phyloP scores from a whole-genome alignment of 2,888 invertebrate species.

The Drosophila fulvimacula region DNA sequence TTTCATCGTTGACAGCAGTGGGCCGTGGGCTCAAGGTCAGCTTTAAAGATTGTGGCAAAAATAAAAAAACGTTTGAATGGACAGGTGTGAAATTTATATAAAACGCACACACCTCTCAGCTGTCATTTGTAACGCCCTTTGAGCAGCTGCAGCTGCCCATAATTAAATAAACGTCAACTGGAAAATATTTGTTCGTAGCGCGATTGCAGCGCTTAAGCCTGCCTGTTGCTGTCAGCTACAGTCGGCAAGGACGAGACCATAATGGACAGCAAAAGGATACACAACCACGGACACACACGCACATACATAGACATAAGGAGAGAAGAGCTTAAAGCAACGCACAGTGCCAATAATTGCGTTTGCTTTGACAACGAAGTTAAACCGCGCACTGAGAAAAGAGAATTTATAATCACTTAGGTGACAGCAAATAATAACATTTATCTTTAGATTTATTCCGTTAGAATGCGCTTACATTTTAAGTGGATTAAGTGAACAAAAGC shows the following conservation, averaged over 20 bases:
- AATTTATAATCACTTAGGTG: conserved; percentile 18
- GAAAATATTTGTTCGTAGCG: conserved; percentile 21
- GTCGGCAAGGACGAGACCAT: conserved; percentile 23
- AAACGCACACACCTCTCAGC: conserved; percentile 16
- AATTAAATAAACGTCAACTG: conserved; percentile 49
- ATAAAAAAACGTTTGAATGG: background rate
- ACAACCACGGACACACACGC: background rate
- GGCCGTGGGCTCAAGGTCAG: conserved; percentile 44
- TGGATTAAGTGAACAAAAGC: background rate
- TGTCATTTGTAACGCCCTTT: conserved; percentile 26
- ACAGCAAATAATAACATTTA: conserved; percentile 6
- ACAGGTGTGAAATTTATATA: conserved; percentile 17
- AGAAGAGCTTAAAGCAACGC: conserved; percentile 14
- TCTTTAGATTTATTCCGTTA: background rate
- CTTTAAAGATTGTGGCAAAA: conserved; percentile 30
- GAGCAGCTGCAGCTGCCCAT: conserved; percentile 8
- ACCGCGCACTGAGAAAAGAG: conserved; percentile 2
- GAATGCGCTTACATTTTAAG: background rate
- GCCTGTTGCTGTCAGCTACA: conserved; percentile 21
- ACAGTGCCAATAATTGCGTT: conserved; percentile 29
- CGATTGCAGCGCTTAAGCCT: conserved; percentile 27
- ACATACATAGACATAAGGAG: background rate
- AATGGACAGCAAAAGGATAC: conserved; percentile 22
- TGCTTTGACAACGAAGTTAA: conserved; percentile 22
- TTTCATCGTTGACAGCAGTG: conserved; percentile 10